A percentile compares a stretch with the other conserved stretches of the same genome.
phyloP scores from a whole-genome alignment of 2,797 vertebrate species.

The Synaphobranchus kaupii region DNA sequence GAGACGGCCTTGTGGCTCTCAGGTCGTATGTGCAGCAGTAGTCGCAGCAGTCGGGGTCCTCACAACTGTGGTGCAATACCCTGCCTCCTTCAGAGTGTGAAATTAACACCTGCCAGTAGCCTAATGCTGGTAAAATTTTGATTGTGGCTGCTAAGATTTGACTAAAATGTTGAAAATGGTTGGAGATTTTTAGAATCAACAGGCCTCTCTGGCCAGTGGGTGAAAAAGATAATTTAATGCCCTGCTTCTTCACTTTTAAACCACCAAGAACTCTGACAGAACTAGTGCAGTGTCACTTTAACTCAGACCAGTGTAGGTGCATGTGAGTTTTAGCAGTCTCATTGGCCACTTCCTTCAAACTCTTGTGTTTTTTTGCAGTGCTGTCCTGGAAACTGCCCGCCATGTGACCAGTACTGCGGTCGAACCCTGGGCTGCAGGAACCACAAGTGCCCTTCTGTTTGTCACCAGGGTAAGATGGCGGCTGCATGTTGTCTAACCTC shows the following conservation, averaged over 20 bases:
- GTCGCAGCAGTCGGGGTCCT: no score
- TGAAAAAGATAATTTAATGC: no score
- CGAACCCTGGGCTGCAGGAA: constrained; percentile 90
- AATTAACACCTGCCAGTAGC: no score
- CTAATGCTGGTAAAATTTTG: no score
- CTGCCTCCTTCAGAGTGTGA: neutral
- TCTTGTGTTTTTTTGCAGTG: constrained; percentile 71
- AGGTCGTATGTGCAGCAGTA: no score
- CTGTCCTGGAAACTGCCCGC: constrained; percentile 91
- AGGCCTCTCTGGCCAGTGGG: no score
- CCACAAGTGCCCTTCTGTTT: constrained; percentile 93
- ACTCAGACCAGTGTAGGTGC: neutral
- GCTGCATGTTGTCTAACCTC: neutral
- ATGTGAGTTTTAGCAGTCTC: neutral
- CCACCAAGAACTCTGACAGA: neutral
- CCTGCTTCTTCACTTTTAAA: neutral
- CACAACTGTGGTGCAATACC: neutral
- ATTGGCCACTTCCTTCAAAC: neutral
- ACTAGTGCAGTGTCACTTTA: neutral
- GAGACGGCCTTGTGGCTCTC: no score
- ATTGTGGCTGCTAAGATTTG: no score
- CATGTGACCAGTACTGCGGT: constrained; percentile 89
- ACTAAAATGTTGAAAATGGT: no score
- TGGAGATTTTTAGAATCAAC: no score
- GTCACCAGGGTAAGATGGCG: constrained; percentile 88